Conservation (phyloP, 2,113 vertebrate species). For the Amia ocellicauda region DNA sequence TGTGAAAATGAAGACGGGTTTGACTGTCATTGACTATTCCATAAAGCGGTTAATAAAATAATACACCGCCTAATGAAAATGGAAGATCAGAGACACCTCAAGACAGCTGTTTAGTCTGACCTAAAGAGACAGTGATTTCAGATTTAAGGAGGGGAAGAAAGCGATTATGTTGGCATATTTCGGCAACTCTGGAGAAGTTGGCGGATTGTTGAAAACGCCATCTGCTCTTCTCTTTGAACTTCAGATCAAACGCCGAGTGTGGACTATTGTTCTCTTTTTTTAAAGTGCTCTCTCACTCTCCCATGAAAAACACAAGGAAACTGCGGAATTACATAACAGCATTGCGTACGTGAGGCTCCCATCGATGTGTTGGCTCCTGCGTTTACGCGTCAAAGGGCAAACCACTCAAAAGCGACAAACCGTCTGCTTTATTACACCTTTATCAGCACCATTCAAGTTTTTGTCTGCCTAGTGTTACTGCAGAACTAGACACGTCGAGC, state of each 20-base stretch:
- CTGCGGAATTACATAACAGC: slow-evolving; percentile 52
- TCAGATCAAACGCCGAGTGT: slow-evolving; percentile 65
- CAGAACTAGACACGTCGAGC: too few relatives aligned
- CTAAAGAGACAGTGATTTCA: slow-evolving; percentile 51
- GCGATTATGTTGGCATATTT: slow-evolving; percentile 45
- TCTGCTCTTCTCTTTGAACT: slow-evolving; percentile 70
- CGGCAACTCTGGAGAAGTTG: slow-evolving; percentile 50
- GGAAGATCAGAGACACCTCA: too few relatives aligned
- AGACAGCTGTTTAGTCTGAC: slow-evolving; percentile 62
- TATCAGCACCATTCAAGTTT: slow-evolving; percentile 32
- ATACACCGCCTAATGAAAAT: too few relatives aligned
- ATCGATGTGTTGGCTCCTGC: slow-evolving; percentile 40
- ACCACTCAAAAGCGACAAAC: slow-evolving; percentile 26
- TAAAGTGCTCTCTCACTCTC: slow-evolving; percentile 25
- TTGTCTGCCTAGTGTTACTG: too few relatives aligned
- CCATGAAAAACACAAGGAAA: slow-evolving; percentile 43
- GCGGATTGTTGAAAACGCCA: slow-evolving; percentile 63
- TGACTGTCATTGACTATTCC: too few relatives aligned
- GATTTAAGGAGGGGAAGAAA: slow-evolving; percentile 58
- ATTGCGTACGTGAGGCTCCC: slow-evolving; percentile 26
- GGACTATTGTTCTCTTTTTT: slow-evolving; percentile 34
- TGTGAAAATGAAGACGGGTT: too few relatives aligned
- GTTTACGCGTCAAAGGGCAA: slow-evolving; percentile 56
- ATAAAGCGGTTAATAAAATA: too few relatives aligned
- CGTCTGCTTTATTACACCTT: slow-evolving; percentile 40